Evolutionary conservation across 2,888 invertebrate species (phyloP).

Genomic region (Chaetoderma sp.): DNA sequence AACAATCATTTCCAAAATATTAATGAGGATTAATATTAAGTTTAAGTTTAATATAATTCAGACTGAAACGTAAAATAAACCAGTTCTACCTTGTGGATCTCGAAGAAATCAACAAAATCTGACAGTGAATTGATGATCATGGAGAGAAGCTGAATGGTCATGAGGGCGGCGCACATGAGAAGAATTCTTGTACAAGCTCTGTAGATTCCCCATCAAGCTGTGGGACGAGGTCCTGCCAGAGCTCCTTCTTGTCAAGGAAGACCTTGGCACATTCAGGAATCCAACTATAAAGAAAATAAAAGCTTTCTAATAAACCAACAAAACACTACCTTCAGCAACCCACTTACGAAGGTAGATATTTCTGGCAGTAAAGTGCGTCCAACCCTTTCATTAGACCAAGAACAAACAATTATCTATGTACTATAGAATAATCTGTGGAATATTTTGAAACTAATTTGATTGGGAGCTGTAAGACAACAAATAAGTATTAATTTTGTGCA

Average conservation of each 20-base stretch:
- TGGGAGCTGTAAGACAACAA: too few relatives aligned
- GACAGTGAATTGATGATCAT: constrained; percentile 68
- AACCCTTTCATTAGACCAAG: too few relatives aligned
- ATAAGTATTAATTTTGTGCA: too few relatives aligned
- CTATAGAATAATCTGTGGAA: too few relatives aligned
- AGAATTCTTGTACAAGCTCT: constrained; percentile 77
- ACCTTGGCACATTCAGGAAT: constrained; percentile 85
- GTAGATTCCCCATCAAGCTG: constrained; percentile 69
- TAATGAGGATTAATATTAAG: not conserved
- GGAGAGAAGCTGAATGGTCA: constrained; percentile 81
- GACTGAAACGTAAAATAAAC: not conserved
- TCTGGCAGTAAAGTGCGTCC: too few relatives aligned
- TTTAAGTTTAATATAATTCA: not conserved
- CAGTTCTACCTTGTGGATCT: constrained; percentile 74
- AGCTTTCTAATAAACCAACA: too few relatives aligned
- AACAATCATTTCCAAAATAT: not conserved
- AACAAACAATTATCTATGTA: too few relatives aligned
- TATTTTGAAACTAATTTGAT: too few relatives aligned
- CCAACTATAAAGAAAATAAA: constrained; percentile 74
- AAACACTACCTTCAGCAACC: too few relatives aligned
- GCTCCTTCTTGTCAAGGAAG: constrained; percentile 79
- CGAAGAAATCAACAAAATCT: constrained; percentile 69
- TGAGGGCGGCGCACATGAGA: constrained; percentile 81
- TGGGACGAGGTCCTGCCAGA: constrained; percentile 84
- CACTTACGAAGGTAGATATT: too few relatives aligned